Evolutionary conservation across 2,113 vertebrate genomes (phyloP).

Genomic region (Epinephelus lanceolatus): DNA sequence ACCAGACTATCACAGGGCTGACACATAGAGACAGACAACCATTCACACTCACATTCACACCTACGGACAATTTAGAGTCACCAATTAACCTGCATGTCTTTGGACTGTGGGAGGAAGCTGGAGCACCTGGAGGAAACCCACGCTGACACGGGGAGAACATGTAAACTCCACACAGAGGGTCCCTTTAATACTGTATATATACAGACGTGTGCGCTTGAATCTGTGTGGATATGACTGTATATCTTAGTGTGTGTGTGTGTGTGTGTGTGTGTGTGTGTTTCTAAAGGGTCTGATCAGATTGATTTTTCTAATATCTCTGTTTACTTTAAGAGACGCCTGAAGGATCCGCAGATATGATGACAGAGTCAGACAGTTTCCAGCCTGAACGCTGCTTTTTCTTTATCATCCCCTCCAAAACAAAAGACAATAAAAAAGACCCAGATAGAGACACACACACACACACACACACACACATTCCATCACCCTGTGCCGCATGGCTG

Average conservation of each 20-base stretch:
- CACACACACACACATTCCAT: neutral
- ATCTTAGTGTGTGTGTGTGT: neutral
- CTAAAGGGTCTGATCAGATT: neutral
- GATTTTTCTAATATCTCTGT: conserved; percentile 22
- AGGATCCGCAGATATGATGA: conserved; percentile 1
- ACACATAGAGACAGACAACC: too few species aligned
- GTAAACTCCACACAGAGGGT: too few species aligned
- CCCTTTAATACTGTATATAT: too few species aligned
- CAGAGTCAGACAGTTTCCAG: neutral
- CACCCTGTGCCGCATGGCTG: neutral
- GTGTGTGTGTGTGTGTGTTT: neutral
- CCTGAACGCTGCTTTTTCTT: neutral
- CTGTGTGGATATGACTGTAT: neutral
- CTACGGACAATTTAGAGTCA: too few species aligned
- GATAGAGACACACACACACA: neutral
- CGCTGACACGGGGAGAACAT: too few species aligned
- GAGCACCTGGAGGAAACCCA: too few species aligned
- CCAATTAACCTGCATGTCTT: too few species aligned
- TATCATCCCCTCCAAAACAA: neutral
- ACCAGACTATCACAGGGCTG: too few species aligned
- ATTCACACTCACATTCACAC: too few species aligned
- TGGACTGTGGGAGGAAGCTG: too few species aligned
- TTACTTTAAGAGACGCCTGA: conserved; percentile 2
- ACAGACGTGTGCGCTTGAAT: too few species aligned
- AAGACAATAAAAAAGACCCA: neutral